Base-by-base conservation (phyloP, 2,113 vertebrate genomes). In the Sisor rabdophorus region DNA sequence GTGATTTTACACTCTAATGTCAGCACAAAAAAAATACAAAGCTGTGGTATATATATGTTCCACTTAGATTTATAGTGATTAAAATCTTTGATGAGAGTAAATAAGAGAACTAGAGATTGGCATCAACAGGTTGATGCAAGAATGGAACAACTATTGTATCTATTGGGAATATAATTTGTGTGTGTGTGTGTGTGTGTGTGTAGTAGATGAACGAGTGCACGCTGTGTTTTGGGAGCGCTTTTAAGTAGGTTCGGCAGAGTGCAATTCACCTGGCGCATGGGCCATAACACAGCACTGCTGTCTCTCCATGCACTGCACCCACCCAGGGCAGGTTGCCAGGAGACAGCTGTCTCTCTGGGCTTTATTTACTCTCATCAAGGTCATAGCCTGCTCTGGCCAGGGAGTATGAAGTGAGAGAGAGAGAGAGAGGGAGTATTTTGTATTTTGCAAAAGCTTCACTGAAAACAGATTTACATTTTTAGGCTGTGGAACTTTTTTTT, bases 331-430 rank as follows among this genome's bases (percentile, higher is more conserved):
- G 2, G 82, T 84, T 87, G 86, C 90, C 89, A 86, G 82, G 87
- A 88, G 82, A 89, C 83, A 11, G 73, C 78, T 77, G 86, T 81
- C 80, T 69, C 61, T 36, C 80, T 77, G 20, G 73, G 73, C 79
- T 88, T 87, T 84, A 87, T 88, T 87, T 87, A 87, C 85, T 64
- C 81, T 78, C 73, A 82, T 88, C 82, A 85, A 88, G 88, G 90
- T 90, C 88, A 89, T n/a, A 85, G 84, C 79, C 73, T 26, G 80
- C 61, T 72, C 77, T 71, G 76, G 69, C 79, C 81, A 78, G 71
- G 50, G 40, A 71, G 26, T 60, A 65, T 26, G 32, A 32, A 22
- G 76, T 73, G 77, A 84, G 72, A 71, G 75, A 52, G 71, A 26
- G 32, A 30, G 26, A 30, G 58, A 32, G 28, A 61, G 59, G 36